phyloP scores from a whole-genome alignment of 2,113 vertebrate genomes.

The Eulemur macaco region DNA sequence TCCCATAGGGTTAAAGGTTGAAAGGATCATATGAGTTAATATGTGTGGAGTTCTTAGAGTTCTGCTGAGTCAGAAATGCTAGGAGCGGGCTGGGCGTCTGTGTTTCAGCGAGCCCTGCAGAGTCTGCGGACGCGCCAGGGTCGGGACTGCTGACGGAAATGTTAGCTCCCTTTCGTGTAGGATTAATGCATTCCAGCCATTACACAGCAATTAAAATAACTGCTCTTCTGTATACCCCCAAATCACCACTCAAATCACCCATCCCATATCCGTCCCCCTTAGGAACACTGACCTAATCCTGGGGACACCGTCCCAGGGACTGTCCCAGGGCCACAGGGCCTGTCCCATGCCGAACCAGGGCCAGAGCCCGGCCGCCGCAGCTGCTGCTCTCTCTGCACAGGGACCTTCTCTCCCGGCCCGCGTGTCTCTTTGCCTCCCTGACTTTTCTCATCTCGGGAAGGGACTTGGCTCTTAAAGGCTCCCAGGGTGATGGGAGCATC shows the following conservation, averaged over 20 bases:
- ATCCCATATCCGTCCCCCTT: neutral
- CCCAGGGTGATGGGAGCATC: no score
- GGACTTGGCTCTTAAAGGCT: no score
- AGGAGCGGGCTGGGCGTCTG: neutral
- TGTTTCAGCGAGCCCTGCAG: neutral
- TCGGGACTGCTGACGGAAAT: neutral
- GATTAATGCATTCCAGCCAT: neutral
- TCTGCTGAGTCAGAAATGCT: neutral
- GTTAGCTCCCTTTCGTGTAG: rapidly evolving
- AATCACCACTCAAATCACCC: rapidly evolving
- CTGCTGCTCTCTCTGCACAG: no score
- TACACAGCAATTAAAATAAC: neutral
- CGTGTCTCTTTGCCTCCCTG: no score
- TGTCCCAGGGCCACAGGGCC: no score
- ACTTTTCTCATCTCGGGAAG: no score
- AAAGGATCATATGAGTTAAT: neutral
- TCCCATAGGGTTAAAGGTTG: neutral
- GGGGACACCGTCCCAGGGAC: no score
- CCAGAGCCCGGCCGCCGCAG: no score
- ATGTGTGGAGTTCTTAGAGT: neutral
- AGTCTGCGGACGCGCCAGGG: no score
- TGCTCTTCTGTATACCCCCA: neutral
- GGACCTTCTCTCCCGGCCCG: no score
- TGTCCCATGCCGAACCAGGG: no score
- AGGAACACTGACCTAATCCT: neutral